These are phyloP conservation scores for Chrysolophus pictus DNA, from an alignment of 2,797 vertebrate species.

Conservation along the genomic window DNA sequence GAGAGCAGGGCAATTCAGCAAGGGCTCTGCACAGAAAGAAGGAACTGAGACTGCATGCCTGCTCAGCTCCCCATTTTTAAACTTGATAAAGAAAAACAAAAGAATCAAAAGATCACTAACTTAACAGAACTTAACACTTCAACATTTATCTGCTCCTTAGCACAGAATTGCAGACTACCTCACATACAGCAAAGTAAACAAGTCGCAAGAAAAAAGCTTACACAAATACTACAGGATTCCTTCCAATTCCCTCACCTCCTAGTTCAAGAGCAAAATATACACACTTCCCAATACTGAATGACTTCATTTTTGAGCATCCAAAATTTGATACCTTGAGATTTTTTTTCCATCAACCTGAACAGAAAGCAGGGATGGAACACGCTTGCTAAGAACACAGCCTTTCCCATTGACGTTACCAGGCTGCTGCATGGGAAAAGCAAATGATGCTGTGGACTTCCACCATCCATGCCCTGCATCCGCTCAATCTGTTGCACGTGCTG, in stretches of 20 bases:
- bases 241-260: background rate
- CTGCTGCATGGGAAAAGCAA: background rate
- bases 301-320: background rate
- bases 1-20: background rate
- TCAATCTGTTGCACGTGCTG: background rate
- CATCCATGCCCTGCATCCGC: background rate
- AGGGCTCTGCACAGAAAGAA: constrained; percentile 5
- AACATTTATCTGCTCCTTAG: background rate
- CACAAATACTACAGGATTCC: background rate
- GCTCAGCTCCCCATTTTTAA: background rate
- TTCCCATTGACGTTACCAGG: background rate
- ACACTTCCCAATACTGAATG: background rate
- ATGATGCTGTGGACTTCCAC: background rate
- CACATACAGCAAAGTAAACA: background rate
- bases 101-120: background rate
- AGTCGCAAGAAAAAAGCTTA: background rate
- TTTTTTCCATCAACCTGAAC: background rate
- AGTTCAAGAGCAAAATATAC: background rate
- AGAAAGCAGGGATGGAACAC: background rate
- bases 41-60: constrained; percentile 47
- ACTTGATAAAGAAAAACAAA: background rate
- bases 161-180: background rate
- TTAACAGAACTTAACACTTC: background rate
- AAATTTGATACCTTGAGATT: background rate
- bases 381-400: background rate